These are phyloP conservation scores for Paralichthys olivaceus DNA, from an alignment of 2,113 vertebrate genomes.

Conservation along the genomic window DNA sequence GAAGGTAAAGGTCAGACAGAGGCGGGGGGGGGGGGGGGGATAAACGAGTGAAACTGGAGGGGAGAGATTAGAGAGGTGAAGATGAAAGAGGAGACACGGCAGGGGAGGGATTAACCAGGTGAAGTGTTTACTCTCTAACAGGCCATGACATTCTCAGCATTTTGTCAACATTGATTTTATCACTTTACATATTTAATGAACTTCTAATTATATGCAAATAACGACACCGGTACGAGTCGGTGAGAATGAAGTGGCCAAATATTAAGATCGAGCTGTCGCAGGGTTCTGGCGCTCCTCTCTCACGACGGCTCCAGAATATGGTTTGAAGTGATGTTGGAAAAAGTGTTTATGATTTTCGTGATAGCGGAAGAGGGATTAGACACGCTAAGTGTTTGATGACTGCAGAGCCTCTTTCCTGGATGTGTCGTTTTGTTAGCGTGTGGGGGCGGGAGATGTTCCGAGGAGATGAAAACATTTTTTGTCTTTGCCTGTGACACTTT, in stretches of 20 bases:
- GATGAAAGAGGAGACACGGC: slow-evolving; percentile 40
- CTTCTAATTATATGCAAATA: slow-evolving; percentile 14
- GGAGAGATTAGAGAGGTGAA: slow-evolving; percentile 46
- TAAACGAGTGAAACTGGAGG: slow-evolving; percentile 25
- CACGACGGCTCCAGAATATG: background rate
- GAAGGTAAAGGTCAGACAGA: slow-evolving; percentile 51
- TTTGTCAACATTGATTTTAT: slow-evolving; percentile 36
- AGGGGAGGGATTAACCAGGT: slow-evolving; percentile 41
- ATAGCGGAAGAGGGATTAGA: slow-evolving; percentile 45
- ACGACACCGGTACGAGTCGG: background rate
- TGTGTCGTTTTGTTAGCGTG: slow-evolving; percentile 40
- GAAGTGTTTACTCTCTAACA: slow-evolving; percentile 33
- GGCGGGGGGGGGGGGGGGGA: slow-evolving; percentile 4
- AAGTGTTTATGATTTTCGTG: slow-evolving; percentile 32
- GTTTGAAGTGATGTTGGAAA: background rate
- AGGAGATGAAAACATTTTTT: slow-evolving; percentile 34
- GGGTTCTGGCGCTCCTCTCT: too few relatives aligned
- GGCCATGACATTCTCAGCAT: slow-evolving; percentile 34
- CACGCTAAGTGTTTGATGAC: slow-evolving; percentile 46
- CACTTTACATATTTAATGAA: slow-evolving; percentile 34
- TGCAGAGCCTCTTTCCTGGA: slow-evolving; percentile 37
- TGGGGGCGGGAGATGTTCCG: slow-evolving; percentile 40
- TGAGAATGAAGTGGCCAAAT: background rate
- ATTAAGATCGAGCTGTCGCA: background rate
- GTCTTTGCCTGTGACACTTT: slow-evolving; percentile 15